phyloP scores from a whole-genome alignment of 2,888 invertebrate genomes.

The Congeria kusceri region DNA sequence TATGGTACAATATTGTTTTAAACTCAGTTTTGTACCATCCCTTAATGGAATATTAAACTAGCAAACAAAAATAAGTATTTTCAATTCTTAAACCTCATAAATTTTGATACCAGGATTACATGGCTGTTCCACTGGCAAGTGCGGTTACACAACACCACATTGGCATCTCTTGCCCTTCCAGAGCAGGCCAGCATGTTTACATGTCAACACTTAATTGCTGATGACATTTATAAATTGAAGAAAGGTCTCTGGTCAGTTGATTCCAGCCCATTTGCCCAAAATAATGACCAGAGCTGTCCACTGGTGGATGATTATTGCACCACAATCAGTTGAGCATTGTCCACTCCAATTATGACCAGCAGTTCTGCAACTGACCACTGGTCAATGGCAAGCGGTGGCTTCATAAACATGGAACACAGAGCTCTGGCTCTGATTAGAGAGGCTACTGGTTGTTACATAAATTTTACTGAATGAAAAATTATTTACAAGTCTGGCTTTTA shows the following conservation, averaged over 20 bases:
- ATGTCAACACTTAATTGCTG: constrained; percentile 50
- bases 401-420: constrained; percentile 4
- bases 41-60: no score
- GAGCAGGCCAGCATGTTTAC: constrained; percentile 18
- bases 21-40: no score
- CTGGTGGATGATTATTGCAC: neutral
- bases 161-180: neutral
- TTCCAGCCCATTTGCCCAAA: constrained; percentile 22
- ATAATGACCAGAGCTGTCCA: constrained; percentile 9
- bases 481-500: constrained; percentile 43
- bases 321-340: constrained; percentile 29
- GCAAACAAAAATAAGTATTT: no score
- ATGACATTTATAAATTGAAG: constrained; percentile 62
- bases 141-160: constrained; percentile 13
- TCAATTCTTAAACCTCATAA: no score
- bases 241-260: constrained; percentile 30
- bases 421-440: constrained; percentile 3
- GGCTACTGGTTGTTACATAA: constrained; percentile 1
- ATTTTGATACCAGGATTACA: no score
- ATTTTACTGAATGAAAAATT: constrained; percentile 46
- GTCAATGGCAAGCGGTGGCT: neutral
- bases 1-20: no score
- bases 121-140: no score
- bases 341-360: constrained; percentile 41
- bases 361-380: constrained; percentile 18